Evolutionary conservation across 2,888 invertebrate species (phyloP).

Genomic region (Rhagonycha fulva): DNA sequence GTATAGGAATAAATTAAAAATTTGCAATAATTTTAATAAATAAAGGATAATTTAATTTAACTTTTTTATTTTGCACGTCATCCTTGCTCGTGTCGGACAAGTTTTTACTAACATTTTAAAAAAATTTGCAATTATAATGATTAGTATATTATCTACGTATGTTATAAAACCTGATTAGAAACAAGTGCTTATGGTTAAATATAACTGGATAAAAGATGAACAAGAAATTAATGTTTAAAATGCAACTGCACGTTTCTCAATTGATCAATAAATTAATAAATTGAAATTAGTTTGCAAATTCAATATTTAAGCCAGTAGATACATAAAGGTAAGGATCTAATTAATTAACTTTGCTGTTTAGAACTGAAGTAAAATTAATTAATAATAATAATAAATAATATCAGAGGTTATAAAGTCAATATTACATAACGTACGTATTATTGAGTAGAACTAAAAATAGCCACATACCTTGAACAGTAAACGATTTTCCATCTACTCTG

Average conservation of each 20-base stretch:
- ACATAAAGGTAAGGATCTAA: neutral
- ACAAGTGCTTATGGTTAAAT: neutral
- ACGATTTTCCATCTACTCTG: slow-evolving; percentile 40
- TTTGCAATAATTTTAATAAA: neutral
- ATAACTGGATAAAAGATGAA: neutral
- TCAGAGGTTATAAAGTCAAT: neutral
- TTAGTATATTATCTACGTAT: neutral
- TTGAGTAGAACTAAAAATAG: neutral
- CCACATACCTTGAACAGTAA: slow-evolving; percentile 32
- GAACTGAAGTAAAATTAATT: neutral
- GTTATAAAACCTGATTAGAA: no score
- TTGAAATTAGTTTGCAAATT: neutral
- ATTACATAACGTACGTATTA: neutral
- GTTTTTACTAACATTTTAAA: neutral
- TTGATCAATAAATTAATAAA: neutral
- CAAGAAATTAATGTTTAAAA: neutral
- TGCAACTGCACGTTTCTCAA: neutral
- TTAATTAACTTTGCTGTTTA: neutral
- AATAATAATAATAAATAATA: neutral
- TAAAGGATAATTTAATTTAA: neutral
- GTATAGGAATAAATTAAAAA: neutral
- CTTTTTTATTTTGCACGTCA: neutral
- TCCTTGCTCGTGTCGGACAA: neutral
- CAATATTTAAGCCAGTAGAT: neutral
- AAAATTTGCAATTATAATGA: neutral